Evolutionary conservation across 2,797 vertebrate genomes (phyloP), one percentile per base, ranked within the genome.

Genomic region (Pogonophryne albipinna): DNA sequence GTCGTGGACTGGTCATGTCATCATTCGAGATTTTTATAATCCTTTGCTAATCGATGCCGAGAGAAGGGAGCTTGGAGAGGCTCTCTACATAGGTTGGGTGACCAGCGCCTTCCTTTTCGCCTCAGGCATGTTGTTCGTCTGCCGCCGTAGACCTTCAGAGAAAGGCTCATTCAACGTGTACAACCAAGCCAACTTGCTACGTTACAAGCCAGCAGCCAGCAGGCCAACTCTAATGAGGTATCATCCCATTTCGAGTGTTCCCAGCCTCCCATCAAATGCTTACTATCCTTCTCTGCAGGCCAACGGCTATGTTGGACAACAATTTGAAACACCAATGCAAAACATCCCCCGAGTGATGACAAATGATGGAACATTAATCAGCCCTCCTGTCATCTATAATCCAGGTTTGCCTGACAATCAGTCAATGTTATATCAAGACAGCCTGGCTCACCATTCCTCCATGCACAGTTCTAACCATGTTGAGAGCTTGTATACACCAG

Each of bases 81-180:
- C 98, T 0, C 96, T 99, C 0, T 99, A 96, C 67, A 92, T 99
- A 0, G 98, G 98, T 12, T 99, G 98, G 98, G 91, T 94, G 15
- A 96, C 95, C 0, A 10, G 93, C 0, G 96, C 88, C 0, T 86
- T 97, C 45, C 95, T 98, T n/a, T 91, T 98, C 0, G 71, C 90
- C 0, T 97, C 92, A 0, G 96, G 95, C 0, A 78, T 94, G 56
- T 74, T 97, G 82, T 93, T 96, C 1, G 61, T 97, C 49, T 96
- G 94, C 8, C 94, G 94, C 5, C 93, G 78, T 5, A 82, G 91
- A 1, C 55, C 66, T 14, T 66, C 81, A 15, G 85, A 93, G 13
- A 85, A 91, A 45, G 85, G 56, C 6, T 86, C 87, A 0, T 86
- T 88, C 8, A 84, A 88, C 3, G 0, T 87, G 0, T 87, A 92